Conservation (phyloP, 2,113 vertebrate species). For the Vidua macroura region DNA sequence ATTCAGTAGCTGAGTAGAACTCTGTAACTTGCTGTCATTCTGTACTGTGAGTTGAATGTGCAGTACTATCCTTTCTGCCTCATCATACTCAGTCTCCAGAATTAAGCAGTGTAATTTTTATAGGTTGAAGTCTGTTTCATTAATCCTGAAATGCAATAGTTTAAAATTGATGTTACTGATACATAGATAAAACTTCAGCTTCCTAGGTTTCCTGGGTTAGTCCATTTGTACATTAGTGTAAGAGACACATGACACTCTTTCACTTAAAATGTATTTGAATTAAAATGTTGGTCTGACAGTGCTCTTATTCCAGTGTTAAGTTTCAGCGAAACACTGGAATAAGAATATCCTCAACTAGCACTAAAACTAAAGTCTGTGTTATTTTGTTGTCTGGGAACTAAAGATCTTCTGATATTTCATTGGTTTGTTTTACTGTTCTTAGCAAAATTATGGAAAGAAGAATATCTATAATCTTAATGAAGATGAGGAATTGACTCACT, state of each 20-base stretch:
- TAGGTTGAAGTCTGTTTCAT: not conserved
- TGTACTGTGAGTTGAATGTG: not conserved
- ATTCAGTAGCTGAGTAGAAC: not conserved
- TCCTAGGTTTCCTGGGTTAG: not conserved
- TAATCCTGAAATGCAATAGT: not conserved
- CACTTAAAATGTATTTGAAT: not conserved
- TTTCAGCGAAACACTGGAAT: not conserved
- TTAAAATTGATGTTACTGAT: not conserved
- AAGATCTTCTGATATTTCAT: not conserved
- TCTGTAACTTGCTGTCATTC: not conserved
- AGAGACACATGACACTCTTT: not conserved
- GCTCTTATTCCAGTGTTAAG: not conserved
- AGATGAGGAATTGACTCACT: conserved; percentile 95
- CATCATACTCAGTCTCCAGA: not conserved
- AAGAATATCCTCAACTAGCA: not conserved
- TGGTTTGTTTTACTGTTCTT: not conserved
- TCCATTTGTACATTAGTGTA: not conserved
- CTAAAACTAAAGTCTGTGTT: not conserved
- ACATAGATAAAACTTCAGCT: not conserved
- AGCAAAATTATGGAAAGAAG: conserved; percentile 87
- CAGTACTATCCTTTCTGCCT: not conserved
- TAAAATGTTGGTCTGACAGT: not conserved
- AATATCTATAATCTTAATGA: conserved; percentile 92
- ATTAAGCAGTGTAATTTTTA: not conserved
- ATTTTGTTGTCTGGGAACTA: not conserved